Base-by-base conservation (phyloP, 2,888 invertebrate genomes). In the Orthosia incerta region DNA sequence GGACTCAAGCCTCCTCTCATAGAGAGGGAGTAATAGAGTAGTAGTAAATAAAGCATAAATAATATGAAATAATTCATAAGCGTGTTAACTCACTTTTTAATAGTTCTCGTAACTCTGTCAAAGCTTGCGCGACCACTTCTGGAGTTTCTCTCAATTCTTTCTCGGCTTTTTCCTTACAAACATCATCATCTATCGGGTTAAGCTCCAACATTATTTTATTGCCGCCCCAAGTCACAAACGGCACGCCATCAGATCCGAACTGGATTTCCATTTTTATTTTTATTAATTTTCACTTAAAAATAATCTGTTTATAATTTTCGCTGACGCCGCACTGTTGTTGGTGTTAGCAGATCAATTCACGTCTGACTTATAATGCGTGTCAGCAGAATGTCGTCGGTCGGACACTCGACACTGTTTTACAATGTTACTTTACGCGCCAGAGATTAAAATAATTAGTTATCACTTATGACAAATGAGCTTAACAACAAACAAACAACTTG, bases 111-210 rank as follows among this genome's bases (percentile, higher is more conserved):
- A 97, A 90, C 82, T 97, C 97, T 59, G 91, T 92, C 31, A 98
- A 90, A 23, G 97, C 97, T 76, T 97, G 92, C 75, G 97, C 96
- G 9, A 97, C 96, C 26, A 96, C 93, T 90, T 98, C 98, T 0
- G 97, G 97, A 0, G 97, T 97, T 92, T 98, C 98, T 75, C 98
- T 95, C 20, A 98, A 93, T 89, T 98, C 98, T 20, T 92, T 95
- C 85, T 95, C 95, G 0, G 98, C 98, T 85, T 97, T 97, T 89
- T 98, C 97, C 64, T 94, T 87, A 23, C 96, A 97, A 86, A 94
- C 94, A 48, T 97, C 97, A 59, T 97, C 97, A 0, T 94, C 94
- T 13, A 97, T 90, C 0, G 97, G 97, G 31, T 97, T 96, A 26
- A 97, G 95, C 83, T 98, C 98, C 80, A 98, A 92, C 74, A 96